Conservation (phyloP, 2,888 invertebrate species). For the Melitaea athalia region DNA sequence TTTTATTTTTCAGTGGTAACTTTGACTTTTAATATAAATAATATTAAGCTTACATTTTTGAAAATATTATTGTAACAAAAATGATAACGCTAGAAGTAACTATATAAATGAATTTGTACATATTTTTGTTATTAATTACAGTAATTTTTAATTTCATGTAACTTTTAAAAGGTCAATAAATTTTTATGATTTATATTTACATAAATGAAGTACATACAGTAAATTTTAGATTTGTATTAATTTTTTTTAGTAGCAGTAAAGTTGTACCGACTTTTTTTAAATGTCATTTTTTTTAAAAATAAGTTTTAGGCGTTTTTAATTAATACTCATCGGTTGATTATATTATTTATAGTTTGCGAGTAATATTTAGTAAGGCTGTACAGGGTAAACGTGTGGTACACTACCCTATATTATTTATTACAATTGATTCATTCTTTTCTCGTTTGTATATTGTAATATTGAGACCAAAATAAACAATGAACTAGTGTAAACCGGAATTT, state of each 20-base stretch:
- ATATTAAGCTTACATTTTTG: conserved; percentile 13
- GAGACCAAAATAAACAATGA: conserved; percentile 53
- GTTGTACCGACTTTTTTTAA: not conserved
- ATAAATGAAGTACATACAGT: conserved; percentile 11
- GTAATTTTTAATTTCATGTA: not conserved
- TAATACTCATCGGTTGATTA: conserved; percentile 57
- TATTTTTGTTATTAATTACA: not conserved
- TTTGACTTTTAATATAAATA: not conserved
- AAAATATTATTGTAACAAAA: conserved; percentile 1
- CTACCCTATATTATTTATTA: conserved; percentile 48
- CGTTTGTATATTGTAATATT: conserved; percentile 5
- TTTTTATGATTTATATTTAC: not conserved
- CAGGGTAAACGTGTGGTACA: conserved; percentile 56
- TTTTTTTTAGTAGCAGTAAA: not conserved
- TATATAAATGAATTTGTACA: not conserved
- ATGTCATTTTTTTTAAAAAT: not conserved
- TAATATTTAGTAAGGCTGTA: conserved; percentile 43
- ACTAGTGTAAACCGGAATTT: conserved; percentile 19
- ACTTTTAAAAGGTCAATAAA: not conserved
- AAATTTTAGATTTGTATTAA: not conserved
- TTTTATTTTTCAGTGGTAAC: not conserved
- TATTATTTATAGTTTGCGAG: conserved; percentile 48
- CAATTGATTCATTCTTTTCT: not conserved
- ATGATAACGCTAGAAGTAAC: not conserved
- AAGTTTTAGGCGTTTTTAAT: conserved; percentile 9